A percentile compares a stretch with the other conserved stretches of the same genome.
phyloP scores from a whole-genome alignment of 53 echinoderm and acorn worm species.

The Pentamera pediparva region DNA sequence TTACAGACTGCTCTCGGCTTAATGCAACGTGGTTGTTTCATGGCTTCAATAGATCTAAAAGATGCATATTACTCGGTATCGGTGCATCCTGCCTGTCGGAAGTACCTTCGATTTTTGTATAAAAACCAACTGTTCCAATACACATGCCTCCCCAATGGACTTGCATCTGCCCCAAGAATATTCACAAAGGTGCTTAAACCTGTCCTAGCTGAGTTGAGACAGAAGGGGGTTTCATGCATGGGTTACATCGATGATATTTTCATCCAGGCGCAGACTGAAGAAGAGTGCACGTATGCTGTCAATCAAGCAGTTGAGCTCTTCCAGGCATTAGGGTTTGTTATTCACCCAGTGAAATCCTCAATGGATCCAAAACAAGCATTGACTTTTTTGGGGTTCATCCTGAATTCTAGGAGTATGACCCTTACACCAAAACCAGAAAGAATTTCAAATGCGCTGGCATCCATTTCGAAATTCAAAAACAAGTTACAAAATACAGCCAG shows the following conservation, averaged over 20 bases:
- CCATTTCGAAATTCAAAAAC: not conserved
- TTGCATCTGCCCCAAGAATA: not conserved
- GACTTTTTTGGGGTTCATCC: constrained; percentile 15
- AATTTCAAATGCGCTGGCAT: not conserved
- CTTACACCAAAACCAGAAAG: not conserved
- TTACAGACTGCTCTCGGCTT: not conserved
- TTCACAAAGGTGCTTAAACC: constrained; percentile 11
- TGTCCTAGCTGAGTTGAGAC: not conserved
- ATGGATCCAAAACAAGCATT: not conserved
- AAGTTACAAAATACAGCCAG: not conserved
- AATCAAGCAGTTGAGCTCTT: not conserved
- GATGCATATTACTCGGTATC: constrained; percentile 13
- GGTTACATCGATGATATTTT: constrained; percentile 23
- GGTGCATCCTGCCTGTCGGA: not conserved
- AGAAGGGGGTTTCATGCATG: not conserved
- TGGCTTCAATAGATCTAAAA: constrained; percentile 15
- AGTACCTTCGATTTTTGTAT: not conserved
- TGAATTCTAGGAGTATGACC: not conserved
- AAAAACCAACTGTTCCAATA: constrained; percentile 9
- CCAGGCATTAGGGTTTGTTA: not conserved
- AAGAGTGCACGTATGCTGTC: not conserved
- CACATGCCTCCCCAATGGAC: constrained; percentile 15
- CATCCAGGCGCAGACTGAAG: not conserved
- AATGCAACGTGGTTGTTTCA: not conserved
- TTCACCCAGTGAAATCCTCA: constrained; percentile 10